phyloP scores from a whole-genome alignment of 2,113 vertebrate species.

The Sterrhoptilus dennistouni region DNA sequence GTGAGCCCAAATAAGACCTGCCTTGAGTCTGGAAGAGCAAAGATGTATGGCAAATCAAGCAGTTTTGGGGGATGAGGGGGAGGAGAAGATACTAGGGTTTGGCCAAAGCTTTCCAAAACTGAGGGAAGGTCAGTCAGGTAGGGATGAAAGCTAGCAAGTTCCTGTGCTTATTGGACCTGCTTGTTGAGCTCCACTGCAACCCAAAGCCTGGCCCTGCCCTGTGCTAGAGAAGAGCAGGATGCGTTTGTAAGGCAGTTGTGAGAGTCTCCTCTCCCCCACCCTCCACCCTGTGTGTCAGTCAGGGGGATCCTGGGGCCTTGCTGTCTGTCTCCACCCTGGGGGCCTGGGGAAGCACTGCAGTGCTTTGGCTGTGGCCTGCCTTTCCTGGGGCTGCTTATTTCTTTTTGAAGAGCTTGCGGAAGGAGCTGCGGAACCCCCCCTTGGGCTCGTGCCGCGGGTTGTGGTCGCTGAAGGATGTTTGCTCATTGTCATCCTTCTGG shows the following conservation, averaged over 20 bases:
- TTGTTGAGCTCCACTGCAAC: conserved; percentile 30
- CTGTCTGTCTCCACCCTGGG: conserved; percentile 50
- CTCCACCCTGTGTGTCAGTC: conserved; percentile 8
- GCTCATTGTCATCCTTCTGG: conserved; percentile 84
- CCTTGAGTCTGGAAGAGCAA: not conserved
- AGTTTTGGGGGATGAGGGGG: not conserved
- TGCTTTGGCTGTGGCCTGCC: conserved; percentile 58
- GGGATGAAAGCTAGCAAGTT: conserved; percentile 37
- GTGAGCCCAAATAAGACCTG: not conserved
- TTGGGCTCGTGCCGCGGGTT: conserved; percentile 91
- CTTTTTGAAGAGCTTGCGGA: conserved; percentile 99
- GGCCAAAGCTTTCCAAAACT: not conserved
- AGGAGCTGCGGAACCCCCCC: conserved; percentile 95
- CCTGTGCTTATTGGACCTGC: conserved; percentile 24
- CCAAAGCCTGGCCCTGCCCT: conserved; percentile 6
- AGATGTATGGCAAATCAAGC: not conserved
- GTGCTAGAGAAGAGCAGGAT: conserved; percentile 21
- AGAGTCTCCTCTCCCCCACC: conserved; percentile 37
- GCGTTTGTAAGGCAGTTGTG: not conserved
- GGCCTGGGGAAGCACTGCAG: conserved; percentile 30
- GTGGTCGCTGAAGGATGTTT: conserved; percentile 89
- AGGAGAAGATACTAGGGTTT: conserved; percentile 12
- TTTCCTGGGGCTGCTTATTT: conserved; percentile 83
- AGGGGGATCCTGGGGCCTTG: not conserved
- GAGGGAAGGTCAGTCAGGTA: not conserved